Evolutionary conservation across 2,888 invertebrate genomes (phyloP), one percentile per base, ranked within the genome.

Genomic region (Protonemura montana): DNA sequence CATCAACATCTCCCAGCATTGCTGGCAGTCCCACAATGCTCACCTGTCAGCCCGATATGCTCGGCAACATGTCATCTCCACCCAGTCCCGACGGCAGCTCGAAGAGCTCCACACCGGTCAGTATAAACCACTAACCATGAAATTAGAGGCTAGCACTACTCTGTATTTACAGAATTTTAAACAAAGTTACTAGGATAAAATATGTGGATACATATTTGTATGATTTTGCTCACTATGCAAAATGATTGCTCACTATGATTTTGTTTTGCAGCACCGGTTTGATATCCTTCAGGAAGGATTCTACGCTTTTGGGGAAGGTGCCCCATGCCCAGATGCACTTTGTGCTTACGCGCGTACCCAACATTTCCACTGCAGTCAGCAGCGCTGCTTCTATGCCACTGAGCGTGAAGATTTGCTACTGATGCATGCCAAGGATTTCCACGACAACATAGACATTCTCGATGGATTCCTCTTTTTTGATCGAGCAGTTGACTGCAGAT

Each of bases 381-480:
- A 94, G 16, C 92, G 95, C 89, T 98, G 98, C 90, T 95, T 96
- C 90, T 97, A 96, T 89, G 95, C 96, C 13, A 96, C 96, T 0
- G 96, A 97, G 90, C 94, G 95, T 83, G 95, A 96, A 87, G 95
- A 95, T 88, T 94, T 95, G 76, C 93, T 98, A 89, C 94, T 96
- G 87, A 94, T 95, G 89, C 98, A 98, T 90, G 95, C 96, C 91
- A 94, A 96, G 89, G 97, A 97, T 91, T 96, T 96, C 89, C 98
- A 98, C 91, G 95, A 95, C 88, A 94, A 96, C 89, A 94, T 95
- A 80, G 96, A 96, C 89, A 95, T 98, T 86, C 92, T 96, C 76
- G 96, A 97, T 84, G 97, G 97, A 0, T 98, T 97, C 90, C 96
- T 97, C 87, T 97, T 96, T 91, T 98, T 96, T 91, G 96, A 96